Evolutionary conservation across 2,113 vertebrate species (phyloP), one percentile per base, ranked within the genome.

Genomic region (Charadrius vociferus): DNA sequence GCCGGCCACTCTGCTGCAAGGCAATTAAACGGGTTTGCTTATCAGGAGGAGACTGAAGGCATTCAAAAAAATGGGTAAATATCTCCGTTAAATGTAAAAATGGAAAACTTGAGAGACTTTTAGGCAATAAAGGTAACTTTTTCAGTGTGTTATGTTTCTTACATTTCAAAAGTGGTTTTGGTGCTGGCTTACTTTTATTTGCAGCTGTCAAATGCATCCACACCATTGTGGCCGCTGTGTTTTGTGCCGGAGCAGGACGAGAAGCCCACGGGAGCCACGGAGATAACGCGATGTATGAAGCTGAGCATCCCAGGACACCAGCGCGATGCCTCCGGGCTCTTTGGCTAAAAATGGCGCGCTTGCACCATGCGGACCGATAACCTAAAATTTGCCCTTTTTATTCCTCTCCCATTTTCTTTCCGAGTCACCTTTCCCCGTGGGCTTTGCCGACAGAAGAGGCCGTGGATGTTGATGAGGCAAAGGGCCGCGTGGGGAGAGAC

Each of bases 231-330:
- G 37, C 18, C 29, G 6, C 16, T 20, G 18, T 27, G 39, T 30
- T 58, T 43, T 59, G 24, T 1, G 1, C 32, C 12, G 0, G 2
- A 43, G 41, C 15, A 30, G 50, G 37, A 34, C 0, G 2, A 62
- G 67, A 17, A 74, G 36, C 39, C 55, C 68, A 58, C 30, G 50
- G n/a, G n/a, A 79, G 18, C 30, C 22, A 10, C 30, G 49, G 75
- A 45, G 34, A 5, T 23, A 16, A 29, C 30, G 21, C 21, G 92
- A 81, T 63, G 75, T 77, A 74, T 26, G 43, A 77, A 68, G 29
- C n/a, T 80, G 24, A 32, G 26, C 1, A 4, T 36, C 14, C 32
- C 5, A 22, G 45, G 65, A 30, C 24, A 14, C 6, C 32, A 27
- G 52, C 39, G 19, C 0, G 4, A 22, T 49, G 39, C 39, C 32